Base-by-base conservation (phyloP, 1,140 invertebrate species). In the Drosophila pandora region DNA sequence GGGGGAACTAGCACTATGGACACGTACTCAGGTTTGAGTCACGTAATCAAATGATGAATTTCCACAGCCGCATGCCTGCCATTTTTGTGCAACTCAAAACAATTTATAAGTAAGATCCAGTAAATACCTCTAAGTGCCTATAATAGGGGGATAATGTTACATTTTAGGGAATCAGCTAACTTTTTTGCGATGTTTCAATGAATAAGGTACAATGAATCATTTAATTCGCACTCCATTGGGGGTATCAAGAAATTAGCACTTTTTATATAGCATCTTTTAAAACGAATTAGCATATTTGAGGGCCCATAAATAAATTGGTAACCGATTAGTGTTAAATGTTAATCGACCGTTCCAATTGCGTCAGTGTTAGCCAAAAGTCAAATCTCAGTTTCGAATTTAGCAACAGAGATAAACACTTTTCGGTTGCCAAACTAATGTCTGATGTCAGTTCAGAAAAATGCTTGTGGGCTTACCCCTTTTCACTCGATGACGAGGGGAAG, bases 301-400 rank as follows among this genome's bases (percentile, higher is more conserved):
- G 43, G 37, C 9, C 59, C 45, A 48, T 56, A 60, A 76, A 69
- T 49, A 69, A 69, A 57, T 69, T 70, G 64, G 63, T 69, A 70
- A 57, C 30, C 52, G 67, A 9, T 59, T 25, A 32, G 23, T 50
- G 73, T 9, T 59, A 76, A 76, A 55, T 30, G 50, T 55, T 76
- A 76, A 76, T 67, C 73, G 72, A 30, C 41, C 72, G 22, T 67
- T 17, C 34, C 57, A 55, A 50, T 65, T 76, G 28, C 62, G 50
- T 75, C 73, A 75, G 30, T 75, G 41, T 37, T 13, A 34, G 28
- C 13, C 45, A 37, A 37, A 45, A 30, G 10, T 7, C 30, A 60
- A 41, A 41, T 54, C 41, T 13, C 1, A 28, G 23, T 32, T 52
- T 34, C 28, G 22, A 32, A 39, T 47, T 34, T 47, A 8, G 64